A percentile compares a stretch with the other conserved stretches of the same genome.
Conservation (phyloP, 1,140 invertebrate species). For the Portunus trituberculatus region DNA sequence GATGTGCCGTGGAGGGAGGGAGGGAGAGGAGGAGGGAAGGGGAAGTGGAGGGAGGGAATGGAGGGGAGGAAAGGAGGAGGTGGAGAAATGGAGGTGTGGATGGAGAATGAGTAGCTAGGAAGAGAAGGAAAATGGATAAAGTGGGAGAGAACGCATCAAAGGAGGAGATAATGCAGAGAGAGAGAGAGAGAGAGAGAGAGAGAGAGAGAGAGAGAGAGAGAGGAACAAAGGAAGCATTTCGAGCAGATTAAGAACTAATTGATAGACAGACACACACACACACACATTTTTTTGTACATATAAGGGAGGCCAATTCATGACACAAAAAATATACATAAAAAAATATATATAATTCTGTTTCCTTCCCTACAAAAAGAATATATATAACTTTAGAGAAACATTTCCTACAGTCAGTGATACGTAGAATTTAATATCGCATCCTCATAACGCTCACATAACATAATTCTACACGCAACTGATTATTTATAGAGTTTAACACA, state of each 20-base stretch:
- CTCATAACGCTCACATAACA: too few species aligned
- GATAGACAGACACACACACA: too few species aligned
- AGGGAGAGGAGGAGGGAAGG: not conserved
- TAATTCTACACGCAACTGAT: too few species aligned
- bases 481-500: not conserved
- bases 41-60: not conserved
- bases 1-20: not conserved
- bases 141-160: not conserved
- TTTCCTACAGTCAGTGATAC: too few species aligned
- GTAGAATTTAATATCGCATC: too few species aligned
- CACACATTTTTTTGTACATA: too few species aligned
- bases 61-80: not conserved
- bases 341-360: too few species aligned
- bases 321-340: too few species aligned
- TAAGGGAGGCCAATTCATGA: too few species aligned
- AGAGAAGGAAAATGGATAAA: not conserved
- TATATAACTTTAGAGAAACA: too few species aligned
- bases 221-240: not conserved
- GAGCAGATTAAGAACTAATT: not conserved
- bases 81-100: not conserved
- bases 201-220: not conserved
- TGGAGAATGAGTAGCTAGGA: not conserved
- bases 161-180: not conserved
- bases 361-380: too few species aligned
- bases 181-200: not conserved